A percentile compares a stretch with the other conserved stretches of the same genome.
Conservation (phyloP, 2,888 invertebrate genomes). For the Ormyrus pomaceus region DNA sequence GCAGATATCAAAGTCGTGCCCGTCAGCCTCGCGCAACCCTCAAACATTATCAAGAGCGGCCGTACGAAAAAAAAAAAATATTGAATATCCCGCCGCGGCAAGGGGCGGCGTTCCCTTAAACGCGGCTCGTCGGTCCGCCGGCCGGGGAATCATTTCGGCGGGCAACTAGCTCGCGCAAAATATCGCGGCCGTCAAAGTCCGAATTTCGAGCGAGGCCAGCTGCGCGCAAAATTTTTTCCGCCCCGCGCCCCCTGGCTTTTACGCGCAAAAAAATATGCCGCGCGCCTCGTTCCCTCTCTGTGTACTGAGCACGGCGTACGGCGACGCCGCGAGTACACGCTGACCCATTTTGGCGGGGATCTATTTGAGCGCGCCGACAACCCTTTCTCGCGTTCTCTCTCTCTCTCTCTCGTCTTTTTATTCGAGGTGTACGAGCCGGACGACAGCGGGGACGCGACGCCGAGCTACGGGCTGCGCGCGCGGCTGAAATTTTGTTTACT, state of each 20-base stretch:
- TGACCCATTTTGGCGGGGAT: slow-evolving; percentile 13
- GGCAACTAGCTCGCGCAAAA: background rate
- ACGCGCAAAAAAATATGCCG: no score
- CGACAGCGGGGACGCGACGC: no score
- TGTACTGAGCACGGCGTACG: background rate
- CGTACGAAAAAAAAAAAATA: no score
- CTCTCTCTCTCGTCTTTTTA: background rate
- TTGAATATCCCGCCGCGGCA: no score
- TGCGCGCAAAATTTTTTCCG: background rate
- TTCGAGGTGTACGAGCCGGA: background rate
- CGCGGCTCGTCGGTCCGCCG: no score
- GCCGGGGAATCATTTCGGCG: no score
- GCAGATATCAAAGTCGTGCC: no score
- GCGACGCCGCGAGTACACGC: background rate
- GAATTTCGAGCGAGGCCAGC: background rate
- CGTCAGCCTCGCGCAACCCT: no score
- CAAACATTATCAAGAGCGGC: no score
- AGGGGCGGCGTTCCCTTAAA: no score
- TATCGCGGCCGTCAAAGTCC: background rate
- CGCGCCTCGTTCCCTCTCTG: background rate
- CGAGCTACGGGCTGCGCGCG: no score
- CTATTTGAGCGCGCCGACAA: background rate
- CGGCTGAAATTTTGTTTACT: slow-evolving; percentile 6
- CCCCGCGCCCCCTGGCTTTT: no score
- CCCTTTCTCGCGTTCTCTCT: background rate